Evolutionary conservation across 2,113 vertebrate genomes (phyloP), one percentile per base, ranked within the genome.

Genomic region (Sapajus apella): DNA sequence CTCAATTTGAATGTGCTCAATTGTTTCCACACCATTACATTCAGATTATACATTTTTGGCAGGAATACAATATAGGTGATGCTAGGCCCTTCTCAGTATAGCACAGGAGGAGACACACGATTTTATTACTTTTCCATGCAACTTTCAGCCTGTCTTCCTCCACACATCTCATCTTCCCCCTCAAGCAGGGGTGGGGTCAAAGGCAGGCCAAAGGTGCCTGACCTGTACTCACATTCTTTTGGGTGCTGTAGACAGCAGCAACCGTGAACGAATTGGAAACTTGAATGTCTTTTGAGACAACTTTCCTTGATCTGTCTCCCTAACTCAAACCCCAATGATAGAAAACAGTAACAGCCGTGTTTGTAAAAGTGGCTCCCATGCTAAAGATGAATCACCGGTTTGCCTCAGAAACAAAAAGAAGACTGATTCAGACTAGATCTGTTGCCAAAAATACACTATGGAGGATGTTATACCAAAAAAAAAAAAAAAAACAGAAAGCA

Each of bases 401-500:
- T 73, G 58, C 52, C 58, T 91, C 87, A 89, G 83, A 96, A 97
- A 50, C 61, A 47, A 97, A 64, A 88, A 91, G 87, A 64, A 83
- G 90, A 93, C 32, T 64, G 94, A 83, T 55, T 94, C 94, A 97
- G 83, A 96, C 21, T 73, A 90, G 85, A 47, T 70, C 56, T 93
- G 97, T 80, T 93, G 87, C 75, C 92, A 96, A 95, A 98, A 97
- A 97, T 84, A 96, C 64, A 58, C 82, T 14, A 35, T 18, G 50
- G 52, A 95, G 83, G 95, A 96, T 96, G 86, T 93, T 64, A 79
- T 25, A 56, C 21, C n/a, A 40, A 88, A 96, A 94, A 87, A 20
- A 52, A 52, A 47, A 47, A 47, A 47, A 10, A 47, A 47, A 52
- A 16, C 82, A 93, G 77, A 96, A 91, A 95, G 90, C 47, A 21